Evolutionary conservation across 1,140 invertebrate species (phyloP), one percentile per base, ranked within the genome.

Genomic region (Drosophila yakuba): DNA sequence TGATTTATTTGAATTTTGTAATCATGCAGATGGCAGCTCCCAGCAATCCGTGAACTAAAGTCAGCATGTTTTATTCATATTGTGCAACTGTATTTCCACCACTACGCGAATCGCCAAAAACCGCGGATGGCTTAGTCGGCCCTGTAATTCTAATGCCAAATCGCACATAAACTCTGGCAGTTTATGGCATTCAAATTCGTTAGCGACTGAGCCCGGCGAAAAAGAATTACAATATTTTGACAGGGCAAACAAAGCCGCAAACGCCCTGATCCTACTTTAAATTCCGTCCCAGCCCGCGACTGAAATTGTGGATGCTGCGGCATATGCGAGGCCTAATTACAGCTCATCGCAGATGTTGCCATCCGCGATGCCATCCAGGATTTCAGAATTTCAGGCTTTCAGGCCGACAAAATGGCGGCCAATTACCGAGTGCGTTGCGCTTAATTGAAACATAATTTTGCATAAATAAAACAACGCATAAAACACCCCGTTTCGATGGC

Each of bases 371-470:
- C 20, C 20, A 20, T 71, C 54, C 76, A 63, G 51, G 45, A 28
- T 71, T 35, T 35, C 25, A 11, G 28, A 41, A 28, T 23, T 36
- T 44, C 48, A 45, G 62, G 11, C 39, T 45, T n/a, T 59, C 44
- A 20, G 20, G 12, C 41, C 28, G 17, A 43, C 71, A 72, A 72
- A 90, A 88, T 90, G 63, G 54, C 64, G 79, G 67, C 74, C 81
- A 90, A 90, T 90, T 85, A 90, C 85, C 71, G 45, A 35, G 71
- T 81, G 74, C 82, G 81, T 81, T 90, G 56, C 74, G 69, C 85
- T 90, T 90, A 91, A 91, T 91, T 91, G 89, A 91, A 91, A 91
- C 89, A 91, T 91, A 91, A 91, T 91, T 91, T 91, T 89, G 84
- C 84, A 89, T 89, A 89, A 89, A 89, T 89, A 89, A 89, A 89